Conservation (phyloP, 2,888 invertebrate genomes). For the Nomada fabriciana region DNA sequence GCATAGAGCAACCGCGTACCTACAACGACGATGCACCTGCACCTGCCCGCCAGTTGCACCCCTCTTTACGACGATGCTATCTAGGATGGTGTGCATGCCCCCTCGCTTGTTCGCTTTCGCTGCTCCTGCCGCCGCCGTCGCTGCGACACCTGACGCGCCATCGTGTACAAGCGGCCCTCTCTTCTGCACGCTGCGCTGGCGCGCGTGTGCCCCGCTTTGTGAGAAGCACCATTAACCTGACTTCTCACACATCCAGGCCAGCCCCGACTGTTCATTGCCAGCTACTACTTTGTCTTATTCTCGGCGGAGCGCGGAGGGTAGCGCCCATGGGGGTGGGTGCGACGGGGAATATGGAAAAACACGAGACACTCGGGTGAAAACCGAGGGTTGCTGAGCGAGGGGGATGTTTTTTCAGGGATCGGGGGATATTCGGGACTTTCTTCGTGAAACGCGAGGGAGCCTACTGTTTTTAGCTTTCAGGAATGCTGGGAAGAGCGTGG, state of each 20-base stretch:
- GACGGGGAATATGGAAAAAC: too few relatives aligned
- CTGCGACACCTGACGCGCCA: constrained; percentile 81
- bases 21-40: constrained; percentile 77
- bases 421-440: too few relatives aligned
- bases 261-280: not conserved
- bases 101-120: constrained; percentile 70
- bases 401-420: too few relatives aligned
- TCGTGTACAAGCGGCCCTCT: constrained; percentile 30
- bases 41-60: constrained; percentile 79
- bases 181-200: not conserved
- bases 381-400: too few relatives aligned
- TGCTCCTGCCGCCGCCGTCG: constrained; percentile 57
- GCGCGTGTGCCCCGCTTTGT: constrained; percentile 67
- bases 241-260: constrained; percentile 77
- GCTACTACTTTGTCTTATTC: too few relatives aligned
- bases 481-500: too few relatives aligned
- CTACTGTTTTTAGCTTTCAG: too few relatives aligned
- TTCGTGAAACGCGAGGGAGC: too few relatives aligned
- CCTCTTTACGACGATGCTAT: constrained; percentile 82
- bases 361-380: too few relatives aligned
- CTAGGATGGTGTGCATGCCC: constrained; percentile 74
- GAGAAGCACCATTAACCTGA: constrained; percentile 80
- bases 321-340: too few relatives aligned
- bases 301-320: too few relatives aligned
- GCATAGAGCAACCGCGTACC: constrained; percentile 67